phyloP scores from a whole-genome alignment of 92 coral and sea anemone species.

The Actinostola sp. region DNA sequence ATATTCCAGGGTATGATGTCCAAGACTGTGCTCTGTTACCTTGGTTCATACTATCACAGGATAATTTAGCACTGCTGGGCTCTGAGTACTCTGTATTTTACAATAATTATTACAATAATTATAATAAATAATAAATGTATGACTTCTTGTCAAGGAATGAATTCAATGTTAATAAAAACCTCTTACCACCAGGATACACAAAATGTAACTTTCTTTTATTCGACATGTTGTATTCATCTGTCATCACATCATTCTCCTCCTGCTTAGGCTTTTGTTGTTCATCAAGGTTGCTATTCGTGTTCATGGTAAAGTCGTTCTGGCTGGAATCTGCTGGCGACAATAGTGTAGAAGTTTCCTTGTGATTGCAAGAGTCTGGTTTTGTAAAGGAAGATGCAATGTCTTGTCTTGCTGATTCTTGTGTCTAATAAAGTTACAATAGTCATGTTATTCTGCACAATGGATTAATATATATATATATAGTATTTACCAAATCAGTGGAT shows the following conservation, averaged over 20 bases:
- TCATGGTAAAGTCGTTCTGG: neutral
- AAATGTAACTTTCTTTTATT: slow-evolving; percentile 28
- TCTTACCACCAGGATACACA: slow-evolving; percentile 17
- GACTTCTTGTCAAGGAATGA: neutral
- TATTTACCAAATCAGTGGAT: too few relatives aligned
- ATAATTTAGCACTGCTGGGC: neutral
- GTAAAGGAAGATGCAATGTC: neutral
- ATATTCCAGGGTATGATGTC: neutral
- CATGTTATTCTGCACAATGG: too few relatives aligned
- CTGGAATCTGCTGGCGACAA: neutral
- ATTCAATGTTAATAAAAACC: neutral
- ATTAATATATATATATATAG: too few relatives aligned
- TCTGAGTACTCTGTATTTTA: slow-evolving; percentile 1
- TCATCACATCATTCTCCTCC: neutral
- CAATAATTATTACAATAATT: too few relatives aligned
- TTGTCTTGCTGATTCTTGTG: neutral
- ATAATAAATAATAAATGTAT: neutral
- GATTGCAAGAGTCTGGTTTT: neutral
- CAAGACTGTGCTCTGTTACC: neutral
- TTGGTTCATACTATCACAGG: neutral
- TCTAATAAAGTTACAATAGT: neutral
- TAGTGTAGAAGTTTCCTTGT: too few relatives aligned
- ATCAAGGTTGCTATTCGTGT: neutral
- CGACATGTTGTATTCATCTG: neutral
- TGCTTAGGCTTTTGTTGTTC: neutral